phyloP scores from a whole-genome alignment of 1,140 invertebrate genomes.

The Notospermus geniculatus region DNA sequence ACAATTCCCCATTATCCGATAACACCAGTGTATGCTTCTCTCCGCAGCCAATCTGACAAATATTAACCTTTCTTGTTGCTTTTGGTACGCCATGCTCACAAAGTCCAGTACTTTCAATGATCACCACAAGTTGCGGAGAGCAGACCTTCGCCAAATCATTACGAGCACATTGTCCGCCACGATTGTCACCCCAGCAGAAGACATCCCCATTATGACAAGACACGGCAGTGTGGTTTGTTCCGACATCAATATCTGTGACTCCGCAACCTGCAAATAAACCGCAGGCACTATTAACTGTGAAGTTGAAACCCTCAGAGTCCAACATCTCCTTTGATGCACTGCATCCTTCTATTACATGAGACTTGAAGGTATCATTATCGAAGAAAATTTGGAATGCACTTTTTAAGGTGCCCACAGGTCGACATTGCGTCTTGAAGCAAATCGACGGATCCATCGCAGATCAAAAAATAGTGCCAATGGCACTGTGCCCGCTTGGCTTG shows the following conservation, averaged over 20 bases:
- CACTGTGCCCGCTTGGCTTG: too few species aligned
- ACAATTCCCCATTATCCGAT: slow-evolving; percentile 79
- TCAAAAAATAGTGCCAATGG: too few species aligned
- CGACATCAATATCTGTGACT: slow-evolving; percentile 40
- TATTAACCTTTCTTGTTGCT: slow-evolving; percentile 15
- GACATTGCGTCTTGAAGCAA: too few species aligned
- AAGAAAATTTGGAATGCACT: too few species aligned
- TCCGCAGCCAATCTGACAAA: slow-evolving; percentile 70
- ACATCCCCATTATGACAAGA: slow-evolving; percentile 31
- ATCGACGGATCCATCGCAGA: too few species aligned
- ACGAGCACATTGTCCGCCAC: slow-evolving; percentile 44
- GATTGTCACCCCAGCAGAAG: slow-evolving; percentile 49
- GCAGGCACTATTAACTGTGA: neutral
- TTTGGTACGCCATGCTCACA: slow-evolving; percentile 37
- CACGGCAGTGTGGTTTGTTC: slow-evolving; percentile 46
- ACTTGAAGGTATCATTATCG: too few species aligned
- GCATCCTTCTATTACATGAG: too few species aligned
- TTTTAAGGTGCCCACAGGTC: too few species aligned
- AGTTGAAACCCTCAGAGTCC: too few species aligned
- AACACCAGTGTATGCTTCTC: slow-evolving; percentile 78
- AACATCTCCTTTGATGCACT: too few species aligned
- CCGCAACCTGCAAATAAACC: slow-evolving; percentile 27
- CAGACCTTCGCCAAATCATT: slow-evolving; percentile 27
- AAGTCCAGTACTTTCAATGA: slow-evolving; percentile 22
- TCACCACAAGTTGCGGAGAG: slow-evolving; percentile 30